Evolutionary conservation across 2,888 invertebrate species (phyloP).

Genomic region (Catotricha subobsoleta): DNA sequence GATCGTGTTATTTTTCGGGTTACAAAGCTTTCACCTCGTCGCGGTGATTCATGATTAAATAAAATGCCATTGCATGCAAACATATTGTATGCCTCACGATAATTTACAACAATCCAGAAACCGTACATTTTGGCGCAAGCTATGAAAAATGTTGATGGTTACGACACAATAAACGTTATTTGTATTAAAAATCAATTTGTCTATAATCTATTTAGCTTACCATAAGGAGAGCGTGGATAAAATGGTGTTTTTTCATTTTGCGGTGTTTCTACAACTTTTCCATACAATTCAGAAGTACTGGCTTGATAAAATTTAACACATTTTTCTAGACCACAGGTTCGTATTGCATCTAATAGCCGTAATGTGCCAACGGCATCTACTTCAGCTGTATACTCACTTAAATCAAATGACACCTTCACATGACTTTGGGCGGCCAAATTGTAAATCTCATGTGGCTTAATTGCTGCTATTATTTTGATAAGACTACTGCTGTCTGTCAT

Average conservation of each 20-base stretch:
- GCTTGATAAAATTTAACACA: slow-evolving; percentile 84
- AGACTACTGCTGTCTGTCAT: slow-evolving; percentile 95
- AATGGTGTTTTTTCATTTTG: slow-evolving; percentile 91
- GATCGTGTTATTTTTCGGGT: slow-evolving; percentile 95
- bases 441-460: slow-evolving; percentile 79
- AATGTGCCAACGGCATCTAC: slow-evolving; percentile 92
- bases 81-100: slow-evolving; percentile 87
- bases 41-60: slow-evolving; percentile 92
- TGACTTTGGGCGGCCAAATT: slow-evolving; percentile 98
- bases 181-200: not conserved
- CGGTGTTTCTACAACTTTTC: slow-evolving; percentile 80
- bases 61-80: slow-evolving; percentile 91
- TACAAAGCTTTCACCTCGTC: slow-evolving; percentile 94
- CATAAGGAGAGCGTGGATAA: slow-evolving; percentile 91
- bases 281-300: slow-evolving; percentile 88
- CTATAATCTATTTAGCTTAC: slow-evolving; percentile 32
- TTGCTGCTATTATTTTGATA: slow-evolving; percentile 55
- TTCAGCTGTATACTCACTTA: slow-evolving; percentile 98
- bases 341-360: slow-evolving; percentile 75
- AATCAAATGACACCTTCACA: slow-evolving; percentile 96
- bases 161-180: not conserved
- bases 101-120: slow-evolving; percentile 92
- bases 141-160: slow-evolving; percentile 21
- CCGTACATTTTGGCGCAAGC: slow-evolving; percentile 92
- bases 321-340: slow-evolving; percentile 69